phyloP scores from a whole-genome alignment of 2,797 vertebrate genomes.

The Orientallactaga sibirica region DNA sequence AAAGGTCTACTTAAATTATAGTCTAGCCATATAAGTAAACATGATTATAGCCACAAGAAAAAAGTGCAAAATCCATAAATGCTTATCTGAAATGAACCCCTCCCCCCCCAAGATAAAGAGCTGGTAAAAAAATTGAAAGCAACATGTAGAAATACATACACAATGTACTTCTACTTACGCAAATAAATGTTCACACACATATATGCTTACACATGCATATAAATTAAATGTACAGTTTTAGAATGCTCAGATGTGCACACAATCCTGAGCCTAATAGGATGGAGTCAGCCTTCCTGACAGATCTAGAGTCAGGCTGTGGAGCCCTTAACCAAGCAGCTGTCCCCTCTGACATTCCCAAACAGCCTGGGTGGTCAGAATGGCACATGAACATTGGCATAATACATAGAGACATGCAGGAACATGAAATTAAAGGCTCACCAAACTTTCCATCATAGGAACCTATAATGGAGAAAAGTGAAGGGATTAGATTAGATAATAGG shows the following conservation, averaged over 20 bases:
- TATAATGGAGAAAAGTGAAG: not conserved
- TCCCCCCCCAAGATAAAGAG: not conserved
- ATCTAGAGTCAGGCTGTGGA: not conserved
- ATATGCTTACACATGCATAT: not conserved
- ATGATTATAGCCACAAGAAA: not conserved
- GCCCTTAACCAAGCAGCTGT: not conserved
- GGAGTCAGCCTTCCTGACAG: not conserved
- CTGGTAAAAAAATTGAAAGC: constrained; percentile 27
- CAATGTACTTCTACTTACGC: not conserved
- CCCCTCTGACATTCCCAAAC: not conserved
- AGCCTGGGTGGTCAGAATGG: not conserved
- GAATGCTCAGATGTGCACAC: not conserved
- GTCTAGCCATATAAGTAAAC: constrained; percentile 22
- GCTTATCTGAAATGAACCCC: not conserved
- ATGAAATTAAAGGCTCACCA: not conserved
- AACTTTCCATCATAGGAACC: not conserved
- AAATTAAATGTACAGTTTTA: not conserved
- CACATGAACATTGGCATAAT: not conserved
- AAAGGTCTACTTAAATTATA: not conserved
- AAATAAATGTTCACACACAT: not conserved
- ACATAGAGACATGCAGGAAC: not conserved
- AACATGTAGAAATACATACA: not conserved
- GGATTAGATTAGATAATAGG: not conserved
- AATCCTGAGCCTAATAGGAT: not conserved
- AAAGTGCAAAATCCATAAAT: not conserved